phyloP scores from a whole-genome alignment of 37 sponge, comb jelly and placozoan species.

The Chondrilla cf. caribensis region DNA sequence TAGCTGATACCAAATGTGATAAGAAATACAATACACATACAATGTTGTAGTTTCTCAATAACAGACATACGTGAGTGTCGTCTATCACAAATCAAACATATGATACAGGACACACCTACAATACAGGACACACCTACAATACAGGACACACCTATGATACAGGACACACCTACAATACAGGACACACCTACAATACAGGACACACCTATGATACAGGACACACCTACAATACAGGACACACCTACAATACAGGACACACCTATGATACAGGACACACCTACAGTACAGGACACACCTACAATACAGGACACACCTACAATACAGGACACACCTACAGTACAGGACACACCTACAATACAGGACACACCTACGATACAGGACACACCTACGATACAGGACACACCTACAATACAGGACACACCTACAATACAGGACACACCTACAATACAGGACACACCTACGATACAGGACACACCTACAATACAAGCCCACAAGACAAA shows the following conservation, averaged over 20 bases:
- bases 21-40: no score
- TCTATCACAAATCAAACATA: not conserved
- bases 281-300: not conserved
- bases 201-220: not conserved
- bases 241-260: not conserved
- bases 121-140: no score
- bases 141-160: no score
- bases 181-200: not conserved
- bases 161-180: not conserved
- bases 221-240: no score
- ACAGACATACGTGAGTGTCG: no score
- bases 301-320: not conserved
- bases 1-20: slow-evolving; percentile 21
- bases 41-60: no score
- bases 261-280: not conserved
- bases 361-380: not conserved
- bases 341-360: not conserved
- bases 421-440: no score
- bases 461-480: not conserved
- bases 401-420: no score
- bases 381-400: not conserved
- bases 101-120: not conserved
- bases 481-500: not conserved
- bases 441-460: not conserved
- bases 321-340: no score